These are phyloP conservation scores for Dermatemys mawii DNA, from an alignment of 2,113 vertebrate genomes.

Conservation along the genomic window DNA sequence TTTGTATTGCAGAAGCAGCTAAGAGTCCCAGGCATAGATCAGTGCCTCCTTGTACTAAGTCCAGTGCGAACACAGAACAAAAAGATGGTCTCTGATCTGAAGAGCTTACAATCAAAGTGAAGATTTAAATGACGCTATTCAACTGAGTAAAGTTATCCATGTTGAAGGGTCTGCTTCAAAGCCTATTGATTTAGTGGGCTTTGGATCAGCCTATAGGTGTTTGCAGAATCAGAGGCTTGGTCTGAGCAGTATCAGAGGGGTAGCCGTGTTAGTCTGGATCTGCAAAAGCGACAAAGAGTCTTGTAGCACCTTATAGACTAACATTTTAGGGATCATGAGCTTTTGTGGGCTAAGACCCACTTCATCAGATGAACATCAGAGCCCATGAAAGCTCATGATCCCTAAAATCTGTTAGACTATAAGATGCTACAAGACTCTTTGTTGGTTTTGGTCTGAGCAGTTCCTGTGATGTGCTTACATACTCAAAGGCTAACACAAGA, in stretches of 20 bases:
- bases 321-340: too few relatives aligned
- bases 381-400: too few relatives aligned
- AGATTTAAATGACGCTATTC: not conserved
- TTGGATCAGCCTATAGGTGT: not conserved
- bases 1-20: not conserved
- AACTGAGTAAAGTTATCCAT: not conserved
- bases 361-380: too few relatives aligned
- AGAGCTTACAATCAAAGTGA: not conserved
- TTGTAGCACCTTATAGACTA: too few relatives aligned
- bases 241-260: not conserved
- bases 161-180: not conserved
- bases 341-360: too few relatives aligned
- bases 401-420: too few relatives aligned
- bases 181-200: not conserved
- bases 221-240: not conserved
- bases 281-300: too few relatives aligned
- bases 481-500: not conserved
- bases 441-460: not conserved
- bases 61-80: not conserved
- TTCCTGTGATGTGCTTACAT: not conserved
- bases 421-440: too few relatives aligned
- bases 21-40: not conserved
- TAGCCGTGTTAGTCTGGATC: too few relatives aligned
- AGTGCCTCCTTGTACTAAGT: not conserved
- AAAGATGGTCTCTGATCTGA: rapidly evolving